Evolutionary conservation across 2,888 invertebrate species (phyloP), one percentile per base, ranked within the genome.

Genomic region (Dorcus hopei): DNA sequence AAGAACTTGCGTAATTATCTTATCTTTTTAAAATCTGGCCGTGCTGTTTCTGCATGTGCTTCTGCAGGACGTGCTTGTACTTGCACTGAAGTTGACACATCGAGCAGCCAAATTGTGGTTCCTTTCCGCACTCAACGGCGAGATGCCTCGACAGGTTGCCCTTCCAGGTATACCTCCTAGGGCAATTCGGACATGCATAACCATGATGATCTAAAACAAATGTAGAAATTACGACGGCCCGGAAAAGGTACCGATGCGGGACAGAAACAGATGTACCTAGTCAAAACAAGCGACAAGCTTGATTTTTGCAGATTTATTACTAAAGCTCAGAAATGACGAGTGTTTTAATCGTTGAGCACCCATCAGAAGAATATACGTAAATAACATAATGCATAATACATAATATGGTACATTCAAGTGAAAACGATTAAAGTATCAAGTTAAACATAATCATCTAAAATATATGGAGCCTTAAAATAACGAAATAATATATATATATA

Each of bases 91-190:
- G 70, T 9, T 66, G 63, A 63, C 79, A 78, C 57, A 72, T 70
- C 9, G 72, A 75, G 54, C 78, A 79, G 52, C 71, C 72, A 65
- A 75, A 72, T 40, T 72, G 72, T 1, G 79, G 75, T 3, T 70
- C 70, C 62, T 78, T 77, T 39, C 79, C 79, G 58, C 80, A 80
- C 54, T 79, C 79, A 38, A 78, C 72, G 57, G 71, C 71, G 26
- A 76, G 60, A 57, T 79, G 79, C 41, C 77, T 74, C 14, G 69
- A 67, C 38, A 77, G 61, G 41, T 62, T 63, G 26, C 60, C 63
- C 47, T 57, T 63, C 48, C 68, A 26, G 6, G 66, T 67, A 49
- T 69, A 69, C 19, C 58, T 55, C 40, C 68, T 58, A 26, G 59
- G 61, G 51, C 69, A 69, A 9, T 55, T 62, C n/a, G 57, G 53